Evolutionary conservation across 2,113 vertebrate species (phyloP), one percentile per base, ranked within the genome.

Genomic region (Periophthalmodon schlosseri): DNA sequence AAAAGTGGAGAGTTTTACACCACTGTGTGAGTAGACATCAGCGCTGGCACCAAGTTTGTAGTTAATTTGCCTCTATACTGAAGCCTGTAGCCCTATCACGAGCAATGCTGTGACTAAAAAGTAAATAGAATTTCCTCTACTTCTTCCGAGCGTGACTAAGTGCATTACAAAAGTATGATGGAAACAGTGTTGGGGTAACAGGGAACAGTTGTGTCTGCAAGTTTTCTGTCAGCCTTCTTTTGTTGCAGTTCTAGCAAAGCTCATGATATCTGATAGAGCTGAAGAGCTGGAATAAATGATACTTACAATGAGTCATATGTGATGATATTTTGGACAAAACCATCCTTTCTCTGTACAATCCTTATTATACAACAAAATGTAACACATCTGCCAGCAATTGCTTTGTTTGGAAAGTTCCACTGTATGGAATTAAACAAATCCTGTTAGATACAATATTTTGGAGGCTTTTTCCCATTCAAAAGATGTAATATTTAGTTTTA

Each of bases 1-100:
- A 89, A 79, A 92, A 86, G 84, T 76, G 74, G 76, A 82, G 84
- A 70, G 85, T 83, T 84, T 78, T 21, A 47, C 56, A 34, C 63
- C 36, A 77, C 28, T n/a, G 16, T 68, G 44, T 57, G 71, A 28
- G 20, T 46, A 60, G 64, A 24, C 63, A 44, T 34, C 63, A 65
- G 34, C 61, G 8, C 61, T 64, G 28, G 61, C 33, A 64, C 15
- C 33, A 18, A 64, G 57, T 18, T 44, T 65, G 33, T 3, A 39
- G 18, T 36, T n/a, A 12, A 44, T 13, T 10, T 65, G 9, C 10
- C 9, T n/a, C 10, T n/a, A 34, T 21, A 3, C 11, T 65, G 63
- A 39, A 44, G 63, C 34, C 34, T 21, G 34, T 65, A 21, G 34
- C 63, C 34, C 18, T n/a, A 65, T 39, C 34, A 34, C 12, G 63